Evolutionary conservation across 1,140 invertebrate species (phyloP).

Genomic region (Drosophila paulistorum): DNA sequence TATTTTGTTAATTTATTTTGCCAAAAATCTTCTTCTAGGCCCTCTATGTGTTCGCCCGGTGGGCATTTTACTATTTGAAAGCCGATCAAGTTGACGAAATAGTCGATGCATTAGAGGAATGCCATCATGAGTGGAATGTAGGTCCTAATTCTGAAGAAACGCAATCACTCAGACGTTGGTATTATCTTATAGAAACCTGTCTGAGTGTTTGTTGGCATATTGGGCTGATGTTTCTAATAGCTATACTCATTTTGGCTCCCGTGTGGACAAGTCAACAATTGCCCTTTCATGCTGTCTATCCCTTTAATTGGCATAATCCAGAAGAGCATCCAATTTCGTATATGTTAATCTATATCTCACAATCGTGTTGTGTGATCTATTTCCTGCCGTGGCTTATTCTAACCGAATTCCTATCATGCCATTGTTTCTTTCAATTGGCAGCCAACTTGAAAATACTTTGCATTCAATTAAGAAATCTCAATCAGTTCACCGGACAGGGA

Average conservation of each 20-base stretch:
- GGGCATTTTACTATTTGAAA: slow-evolving; percentile 8
- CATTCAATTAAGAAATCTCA: slow-evolving; percentile 34
- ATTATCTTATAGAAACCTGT: slow-evolving; percentile 10
- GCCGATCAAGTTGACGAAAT: slow-evolving; percentile 37
- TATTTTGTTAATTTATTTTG: neutral
- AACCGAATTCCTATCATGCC: slow-evolving; percentile 17
- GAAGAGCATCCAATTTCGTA: slow-evolving; percentile 20
- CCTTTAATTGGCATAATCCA: slow-evolving; percentile 44
- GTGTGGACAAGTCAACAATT: slow-evolving; percentile 36
- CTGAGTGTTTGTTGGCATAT: slow-evolving; percentile 10
- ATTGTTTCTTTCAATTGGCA: slow-evolving; percentile 41
- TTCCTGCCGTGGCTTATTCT: slow-evolving; percentile 14
- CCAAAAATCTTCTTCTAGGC: slow-evolving; percentile 8
- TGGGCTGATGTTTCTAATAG: neutral
- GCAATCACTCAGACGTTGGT: slow-evolving; percentile 19
- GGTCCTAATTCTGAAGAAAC: neutral
- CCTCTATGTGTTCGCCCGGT: slow-evolving; percentile 19
- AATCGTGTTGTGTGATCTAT: slow-evolving; percentile 9
- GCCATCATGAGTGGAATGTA: neutral
- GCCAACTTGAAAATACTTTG: slow-evolving; percentile 31
- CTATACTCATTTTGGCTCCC: slow-evolving; percentile 29
- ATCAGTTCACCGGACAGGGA: too few species aligned
- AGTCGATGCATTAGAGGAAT: slow-evolving; percentile 34
- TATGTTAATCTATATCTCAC: slow-evolving; percentile 25
- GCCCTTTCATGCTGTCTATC: slow-evolving; percentile 46